Base-by-base conservation (phyloP, 2,888 invertebrate species). In the Nudaria mundana region DNA sequence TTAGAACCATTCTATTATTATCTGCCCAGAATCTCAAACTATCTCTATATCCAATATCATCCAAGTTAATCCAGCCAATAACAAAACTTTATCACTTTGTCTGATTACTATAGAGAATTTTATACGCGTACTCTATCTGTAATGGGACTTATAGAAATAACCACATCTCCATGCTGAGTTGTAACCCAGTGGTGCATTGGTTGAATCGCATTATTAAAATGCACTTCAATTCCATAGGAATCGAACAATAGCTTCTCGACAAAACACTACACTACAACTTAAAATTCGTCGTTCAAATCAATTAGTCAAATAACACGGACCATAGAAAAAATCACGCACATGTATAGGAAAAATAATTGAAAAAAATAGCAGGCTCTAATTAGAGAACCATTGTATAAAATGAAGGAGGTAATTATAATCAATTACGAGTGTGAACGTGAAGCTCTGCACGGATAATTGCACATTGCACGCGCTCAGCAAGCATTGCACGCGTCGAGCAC, bases 341-440 rank as follows among this genome's bases (percentile, higher is more conserved):
- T 48, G 37, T 12, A 23, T 23, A 10, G 15, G 44, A 52, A n/a
- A n/a, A n/a, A 58, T 52, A 47, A 47, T 47, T 20, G 47, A 40
- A 16, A 42, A 52, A 56, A 52, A 58, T 5, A 52, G 52, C 55
- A 48, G 33, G 38, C 41, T 29, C 50, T 63, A 68, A 66, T 69
- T 67, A 68, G 48, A 58, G 49, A 43, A 42, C 56, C 59, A 60
- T 68, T 64, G 36, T 39, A 41, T 29, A 59, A 54, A 59, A 32
- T 56, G 47, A 61, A 56, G 64, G 60, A 64, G 56, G 45, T 50
- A 75, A 79, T 84, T 76, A 75, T 75, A 73, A 76, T 73, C 81
- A 84, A 82, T 84, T 84, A 81, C 79, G 56, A 63, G 63, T 64
- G 40, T 36, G 40, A 39, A 37, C 54, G 51, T 52, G 30, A 54